Evolutionary conservation across 2,113 vertebrate genomes (phyloP), one percentile per base, ranked within the genome.

Genomic region (Athene noctua): DNA sequence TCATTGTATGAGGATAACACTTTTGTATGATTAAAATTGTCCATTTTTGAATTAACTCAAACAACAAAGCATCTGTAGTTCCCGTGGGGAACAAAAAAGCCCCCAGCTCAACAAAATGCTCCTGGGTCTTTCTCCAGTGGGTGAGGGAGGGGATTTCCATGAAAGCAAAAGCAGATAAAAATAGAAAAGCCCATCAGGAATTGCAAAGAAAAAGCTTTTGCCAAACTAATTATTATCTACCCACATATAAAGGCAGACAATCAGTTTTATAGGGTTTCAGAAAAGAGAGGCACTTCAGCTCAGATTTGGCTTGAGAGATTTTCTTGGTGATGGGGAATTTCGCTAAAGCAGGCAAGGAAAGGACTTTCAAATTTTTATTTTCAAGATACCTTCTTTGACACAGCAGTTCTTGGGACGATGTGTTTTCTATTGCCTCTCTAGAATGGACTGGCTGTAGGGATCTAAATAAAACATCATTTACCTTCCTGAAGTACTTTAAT

Each of bases 1-100:
- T 32, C 89, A 49, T 58, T 91, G 83, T 94, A 91, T 46, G 55
- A 67, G 30, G 58, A 95, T 96, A 97, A 94, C 58, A 73, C 30
- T 97, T 96, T 85, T 65, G 62, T 59, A 49, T 83, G 61, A 96
- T 97, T 96, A 91, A 97, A 98, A 95, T 91, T 65, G 49, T 79
- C 73, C 61, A 89, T 97, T 77, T 96, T 95, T 96, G 25, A 94
- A 96, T 96, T 94, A 92, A 88, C 58, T 81, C 38, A 44, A 89
- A 92, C 44, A 92, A 83, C 88, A 92, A 92, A 96, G 49, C 88
- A 81, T 81, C 91, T 94, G 77, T 30, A 86, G 47, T 46, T 94
- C 32, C 22, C 0, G 13, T 13, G 11, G 0, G 66, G 13, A 22
- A 29, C 19, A 52, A 59, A 94, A 67, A 77, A 88, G 55, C 34